Percentiles rank a stretch among this genome's conserved stretches.
phyloP scores from a whole-genome alignment of 2,888 invertebrate species.

The Hemistola chrysoprasaria region DNA sequence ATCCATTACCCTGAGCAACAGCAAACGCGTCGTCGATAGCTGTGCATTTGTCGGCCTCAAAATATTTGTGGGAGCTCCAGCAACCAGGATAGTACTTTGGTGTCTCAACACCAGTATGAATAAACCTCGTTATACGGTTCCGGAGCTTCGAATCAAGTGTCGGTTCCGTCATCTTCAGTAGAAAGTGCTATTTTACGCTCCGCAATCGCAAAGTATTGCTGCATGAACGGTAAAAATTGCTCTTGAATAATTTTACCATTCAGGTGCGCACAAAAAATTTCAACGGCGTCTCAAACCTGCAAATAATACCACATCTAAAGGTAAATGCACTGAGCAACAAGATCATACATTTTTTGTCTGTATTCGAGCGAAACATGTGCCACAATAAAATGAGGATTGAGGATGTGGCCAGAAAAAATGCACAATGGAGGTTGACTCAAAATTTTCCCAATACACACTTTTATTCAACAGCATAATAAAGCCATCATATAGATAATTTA shows the following conservation, averaged over 20 bases:
- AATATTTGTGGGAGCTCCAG: constrained; percentile 78
- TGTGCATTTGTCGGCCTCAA: constrained; percentile 60
- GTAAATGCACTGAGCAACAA: constrained; percentile 54
- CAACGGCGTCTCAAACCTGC: constrained; percentile 41
- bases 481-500: no score
- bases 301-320: constrained; percentile 45
- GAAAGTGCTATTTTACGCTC: constrained; percentile 24
- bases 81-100: constrained; percentile 82
- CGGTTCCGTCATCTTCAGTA: constrained; percentile 50
- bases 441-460: constrained; percentile 5
- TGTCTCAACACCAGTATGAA: constrained; percentile 77
- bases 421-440: constrained; percentile 60
- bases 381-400: constrained; percentile 77
- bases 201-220: constrained; percentile 35
- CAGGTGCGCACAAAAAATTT: constrained; percentile 32
- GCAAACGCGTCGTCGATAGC: constrained; percentile 52
- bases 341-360: constrained; percentile 64
- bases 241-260: constrained; percentile 35
- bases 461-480: no score
- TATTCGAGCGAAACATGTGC: constrained; percentile 76
- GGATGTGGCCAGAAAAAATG: constrained; percentile 80
- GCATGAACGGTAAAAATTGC: constrained; percentile 33
- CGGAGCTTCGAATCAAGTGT: constrained; percentile 54
- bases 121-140: constrained; percentile 68
- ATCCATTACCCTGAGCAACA: constrained; percentile 34